Evolutionary conservation across 2,797 vertebrate genomes (phyloP).

Genomic region (Neopelma chrysocephalum): DNA sequence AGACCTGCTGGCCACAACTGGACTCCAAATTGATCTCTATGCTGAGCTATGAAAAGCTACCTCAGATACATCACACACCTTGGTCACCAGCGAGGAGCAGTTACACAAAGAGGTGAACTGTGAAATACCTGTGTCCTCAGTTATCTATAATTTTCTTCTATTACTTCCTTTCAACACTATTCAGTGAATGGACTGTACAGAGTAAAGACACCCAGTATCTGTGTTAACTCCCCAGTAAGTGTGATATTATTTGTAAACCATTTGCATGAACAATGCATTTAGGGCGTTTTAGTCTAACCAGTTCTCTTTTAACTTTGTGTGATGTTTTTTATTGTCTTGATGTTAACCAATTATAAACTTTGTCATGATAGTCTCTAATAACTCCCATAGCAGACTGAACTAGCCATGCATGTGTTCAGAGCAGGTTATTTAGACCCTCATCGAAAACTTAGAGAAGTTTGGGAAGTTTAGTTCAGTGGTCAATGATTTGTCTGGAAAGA

Average conservation of each 20-base stretch:
- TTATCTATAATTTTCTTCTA: background rate
- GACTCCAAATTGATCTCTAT: background rate
- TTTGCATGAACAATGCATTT: background rate
- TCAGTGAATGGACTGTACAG: background rate
- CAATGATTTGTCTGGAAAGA: background rate
- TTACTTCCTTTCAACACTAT: background rate
- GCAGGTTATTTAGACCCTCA: background rate
- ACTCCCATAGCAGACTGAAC: background rate
- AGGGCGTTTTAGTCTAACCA: background rate
- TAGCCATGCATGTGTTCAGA: background rate
- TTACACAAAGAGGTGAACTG: background rate
- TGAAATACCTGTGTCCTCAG: background rate
- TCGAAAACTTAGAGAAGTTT: background rate
- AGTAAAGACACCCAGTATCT: background rate
- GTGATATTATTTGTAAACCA: background rate
- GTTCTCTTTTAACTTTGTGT: background rate
- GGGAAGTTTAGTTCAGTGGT: background rate
- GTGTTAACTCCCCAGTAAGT: fast-evolving
- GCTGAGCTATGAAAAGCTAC: background rate
- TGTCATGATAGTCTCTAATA: background rate
- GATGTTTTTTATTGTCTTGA: background rate
- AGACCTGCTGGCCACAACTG: fast-evolving
- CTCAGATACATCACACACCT: background rate
- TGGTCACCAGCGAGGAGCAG: background rate
- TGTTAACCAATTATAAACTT: background rate